These are phyloP conservation scores for Aplocera efformata DNA, from an alignment of 2,888 invertebrate species.

Conservation along the genomic window DNA sequence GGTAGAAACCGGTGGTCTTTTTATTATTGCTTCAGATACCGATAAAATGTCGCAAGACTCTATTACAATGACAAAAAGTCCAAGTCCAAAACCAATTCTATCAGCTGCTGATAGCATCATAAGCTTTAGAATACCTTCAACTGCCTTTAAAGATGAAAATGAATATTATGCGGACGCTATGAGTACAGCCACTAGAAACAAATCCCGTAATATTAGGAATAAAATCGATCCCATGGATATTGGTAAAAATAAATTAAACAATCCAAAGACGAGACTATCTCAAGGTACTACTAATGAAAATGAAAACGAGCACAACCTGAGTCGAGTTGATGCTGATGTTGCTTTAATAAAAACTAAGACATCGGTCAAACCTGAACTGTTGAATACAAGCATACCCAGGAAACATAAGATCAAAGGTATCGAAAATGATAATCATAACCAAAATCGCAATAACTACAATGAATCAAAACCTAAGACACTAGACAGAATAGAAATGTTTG, in stretches of 20 bases:
- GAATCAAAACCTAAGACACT: conserved; percentile 24
- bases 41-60: conserved; percentile 51
- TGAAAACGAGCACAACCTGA: conserved; percentile 35
- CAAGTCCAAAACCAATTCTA: conserved; percentile 33
- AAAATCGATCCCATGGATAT: conserved; percentile 12
- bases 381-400: neutral
- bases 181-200: conserved; percentile 12
- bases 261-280: conserved; percentile 3
- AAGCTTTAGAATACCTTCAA: conserved; percentile 22
- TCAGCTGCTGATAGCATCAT: conserved; percentile 20
- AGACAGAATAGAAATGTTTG: conserved; percentile 2
- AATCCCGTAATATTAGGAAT: conserved; percentile 1
- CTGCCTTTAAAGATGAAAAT: conserved; percentile 32
- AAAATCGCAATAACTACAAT: conserved; percentile 29
- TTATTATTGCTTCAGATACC: conserved; percentile 38
- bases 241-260: conserved; percentile 9
- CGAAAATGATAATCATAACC: conserved; percentile 43
- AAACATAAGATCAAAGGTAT: conserved; percentile 27
- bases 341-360: conserved; percentile 35
- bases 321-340: conserved; percentile 44
- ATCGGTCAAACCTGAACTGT: conserved; percentile 4
- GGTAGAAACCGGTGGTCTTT: conserved; percentile 39
- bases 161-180: conserved; percentile 19
- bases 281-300: neutral
- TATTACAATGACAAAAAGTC: conserved; percentile 34